Conservation (phyloP, 2,113 vertebrate genomes). For the Cnemophilus loriae region DNA sequence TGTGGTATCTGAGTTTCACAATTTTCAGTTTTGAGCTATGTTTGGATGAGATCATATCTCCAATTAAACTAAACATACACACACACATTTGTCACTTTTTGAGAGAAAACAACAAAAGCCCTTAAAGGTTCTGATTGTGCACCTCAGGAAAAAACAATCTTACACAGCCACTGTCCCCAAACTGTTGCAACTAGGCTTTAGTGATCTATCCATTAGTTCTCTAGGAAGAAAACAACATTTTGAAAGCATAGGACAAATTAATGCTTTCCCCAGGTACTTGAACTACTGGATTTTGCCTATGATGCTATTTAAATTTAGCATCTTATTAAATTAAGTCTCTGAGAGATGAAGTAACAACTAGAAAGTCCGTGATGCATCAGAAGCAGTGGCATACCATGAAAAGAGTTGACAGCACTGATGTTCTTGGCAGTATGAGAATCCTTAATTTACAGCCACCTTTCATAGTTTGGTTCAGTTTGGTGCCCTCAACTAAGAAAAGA, state of each 20-base stretch:
- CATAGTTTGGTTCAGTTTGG: neutral
- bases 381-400: neutral
- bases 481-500: neutral
- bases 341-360: neutral
- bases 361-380: neutral
- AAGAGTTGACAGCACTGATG: neutral
- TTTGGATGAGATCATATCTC: neutral
- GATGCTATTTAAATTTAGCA: neutral
- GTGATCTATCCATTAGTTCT: neutral
- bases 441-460: neutral
- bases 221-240: neutral
- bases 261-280: neutral
- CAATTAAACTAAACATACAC: neutral
- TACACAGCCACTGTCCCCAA: neutral
- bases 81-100: neutral
- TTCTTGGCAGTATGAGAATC: neutral
- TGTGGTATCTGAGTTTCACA: neutral
- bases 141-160: neutral
- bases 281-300: neutral
- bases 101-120: neutral
- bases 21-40: neutral
- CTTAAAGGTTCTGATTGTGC: neutral
- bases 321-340: conserved; percentile 15
- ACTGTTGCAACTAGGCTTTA: neutral
- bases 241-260: neutral